Base-by-base conservation (phyloP, 2,797 vertebrate species). In the Lutjanus argentimaculatus region DNA sequence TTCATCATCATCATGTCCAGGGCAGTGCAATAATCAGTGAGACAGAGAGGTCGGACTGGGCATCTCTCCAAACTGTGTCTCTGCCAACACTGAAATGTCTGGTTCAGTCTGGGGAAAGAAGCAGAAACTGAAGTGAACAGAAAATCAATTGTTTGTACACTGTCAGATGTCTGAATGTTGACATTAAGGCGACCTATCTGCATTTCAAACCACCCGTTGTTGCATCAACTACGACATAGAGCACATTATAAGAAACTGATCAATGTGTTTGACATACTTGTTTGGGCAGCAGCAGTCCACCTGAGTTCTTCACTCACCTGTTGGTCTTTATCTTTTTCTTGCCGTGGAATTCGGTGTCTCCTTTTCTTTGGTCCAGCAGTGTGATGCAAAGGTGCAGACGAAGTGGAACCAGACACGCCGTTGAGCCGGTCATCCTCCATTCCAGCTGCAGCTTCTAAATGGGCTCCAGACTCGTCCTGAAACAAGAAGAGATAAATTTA, bases 31-130 rank as follows among this genome's bases (percentile, higher is more conserved):
- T 5, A 48, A 63, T 96, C 91, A 95, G 88, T 95, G 95, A 72
- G 95, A 94, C 58, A 96, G 91, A 53, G 95, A 92, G 21, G 93
- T 92, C 1, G 96, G 96, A 42, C 95, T 96, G 68, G 95, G 93
- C 83, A 95, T 94, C 68, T 95, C 95, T 84, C 93, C 91, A 91
- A 95, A 96, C 61, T 89, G 93, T 56, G 93, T 63, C 42, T 96
- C 95, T 74, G 94, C 82, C 90, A 95, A 79, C 64, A 84, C 86
- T 7, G 94, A 88, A 68, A 93, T 75, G 72, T 95, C 94, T 17
- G 90, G 67, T 86, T 96, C 96, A 73, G 82, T 85, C 95, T 96
- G 89, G 63, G 55, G 75, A 85, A 77, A 78, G 21, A 77, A 83
- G 48, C 30, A 71, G 30, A 89, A 80, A 86, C 21, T 13, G 14